Base-by-base conservation (phyloP, 2,888 invertebrate genomes). In the Polymixis lichenea region DNA sequence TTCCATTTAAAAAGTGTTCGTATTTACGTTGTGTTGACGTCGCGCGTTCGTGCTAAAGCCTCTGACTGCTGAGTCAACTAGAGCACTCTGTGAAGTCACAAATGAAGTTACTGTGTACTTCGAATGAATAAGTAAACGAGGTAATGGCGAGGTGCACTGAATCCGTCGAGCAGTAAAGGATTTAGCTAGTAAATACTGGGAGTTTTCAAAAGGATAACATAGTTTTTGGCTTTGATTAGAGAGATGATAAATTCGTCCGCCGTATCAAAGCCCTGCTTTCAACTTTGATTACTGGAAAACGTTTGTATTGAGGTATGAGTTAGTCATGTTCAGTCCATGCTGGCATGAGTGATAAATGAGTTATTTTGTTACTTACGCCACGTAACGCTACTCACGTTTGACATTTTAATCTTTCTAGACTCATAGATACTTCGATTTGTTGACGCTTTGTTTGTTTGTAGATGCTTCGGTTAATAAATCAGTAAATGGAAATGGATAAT, bases 41-140 rank as follows among this genome's bases (percentile, higher is more conserved):
- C 67, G 67, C 32, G 7, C 17, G 67, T 32, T 67, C 32, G 2
- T 67, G n/a, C 17, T 22, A 9, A 22, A n/a, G 0, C 53, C n/a
- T 32, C 32, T 13, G n/a, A 55, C 38, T 81, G 43, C 71, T 64
- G 66, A 62, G 28, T 60, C 46, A 17, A 66, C 56, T 60, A 13
- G 13, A 68, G 78, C 70, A 75, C 82, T 82, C 55, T 60, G 66
- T 32, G 51, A 65, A 75, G 67, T 74, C 53, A 28, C 75, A 69
- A 82, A 82, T 75, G 76, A 82, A 55, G 82, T 82, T 79, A 76
- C 75, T 32, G 32, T 67, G 72, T 75, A 68, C 83, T 61, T 72
- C 53, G 68, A 82, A 66, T 83, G 73, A 80, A 80, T 83, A 80
- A 77, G 55, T 25, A 70, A 82, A 79, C 66, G 32, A 25, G 61